Evolutionary conservation across 2,113 vertebrate genomes (phyloP).

Genomic region (Apeltes quadracus): DNA sequence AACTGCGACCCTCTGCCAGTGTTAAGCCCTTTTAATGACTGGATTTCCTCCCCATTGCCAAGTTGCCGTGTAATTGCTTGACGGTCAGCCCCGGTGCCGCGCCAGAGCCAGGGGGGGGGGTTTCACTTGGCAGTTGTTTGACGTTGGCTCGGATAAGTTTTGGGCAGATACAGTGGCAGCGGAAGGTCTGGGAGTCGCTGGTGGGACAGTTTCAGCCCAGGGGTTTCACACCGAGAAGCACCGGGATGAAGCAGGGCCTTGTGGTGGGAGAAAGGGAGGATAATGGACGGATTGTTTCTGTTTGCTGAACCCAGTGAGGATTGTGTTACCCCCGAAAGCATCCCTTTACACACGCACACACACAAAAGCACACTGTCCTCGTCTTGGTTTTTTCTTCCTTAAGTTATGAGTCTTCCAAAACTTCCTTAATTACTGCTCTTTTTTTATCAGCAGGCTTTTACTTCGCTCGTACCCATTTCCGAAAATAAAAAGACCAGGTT

Average conservation of each 20-base stretch:
- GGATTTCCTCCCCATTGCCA: conserved; percentile 73
- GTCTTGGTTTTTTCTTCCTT: neutral
- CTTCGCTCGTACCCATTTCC: conserved; percentile 45
- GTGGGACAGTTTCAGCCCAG: conserved; percentile 48
- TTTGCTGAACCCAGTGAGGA: conserved; percentile 47
- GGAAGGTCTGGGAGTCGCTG: conserved; percentile 53
- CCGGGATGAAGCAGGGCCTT: conserved; percentile 52
- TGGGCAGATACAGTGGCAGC: conserved; percentile 62
- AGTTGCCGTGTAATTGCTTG: conserved; percentile 79
- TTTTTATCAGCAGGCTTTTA: conserved; percentile 56
- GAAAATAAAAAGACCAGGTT: conserved; percentile 53
- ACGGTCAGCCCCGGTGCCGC: conserved; percentile 66
- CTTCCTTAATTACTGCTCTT: conserved; percentile 17
- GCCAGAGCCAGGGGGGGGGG: conserved; percentile 49
- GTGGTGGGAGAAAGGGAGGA: conserved; percentile 43
- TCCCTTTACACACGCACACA: conserved; percentile 43
- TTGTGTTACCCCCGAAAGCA: conserved; percentile 51
- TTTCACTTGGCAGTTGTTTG: conserved; percentile 48
- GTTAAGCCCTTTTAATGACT: conserved; percentile 76
- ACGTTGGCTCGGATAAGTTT: conserved; percentile 57
- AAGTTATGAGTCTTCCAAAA: no score
- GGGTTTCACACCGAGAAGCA: conserved; percentile 59
- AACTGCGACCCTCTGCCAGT: conserved; percentile 61
- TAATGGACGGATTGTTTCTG: conserved; percentile 65
- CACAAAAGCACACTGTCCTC: conserved; percentile 8